phyloP scores from a whole-genome alignment of 2,797 vertebrate species.

The Danio jaintianensis region DNA sequence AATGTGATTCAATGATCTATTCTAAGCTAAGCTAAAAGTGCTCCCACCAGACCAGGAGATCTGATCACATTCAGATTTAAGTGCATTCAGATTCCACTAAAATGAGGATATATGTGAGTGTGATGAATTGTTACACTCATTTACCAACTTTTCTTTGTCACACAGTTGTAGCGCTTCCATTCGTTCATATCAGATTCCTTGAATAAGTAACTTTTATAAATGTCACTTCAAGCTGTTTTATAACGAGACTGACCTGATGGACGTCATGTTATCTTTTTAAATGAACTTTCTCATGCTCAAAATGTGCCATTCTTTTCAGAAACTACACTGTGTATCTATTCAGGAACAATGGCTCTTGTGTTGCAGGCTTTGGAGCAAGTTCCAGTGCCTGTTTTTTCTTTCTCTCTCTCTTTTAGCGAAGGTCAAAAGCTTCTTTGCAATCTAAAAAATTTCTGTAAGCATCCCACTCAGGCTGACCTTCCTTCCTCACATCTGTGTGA shows the following conservation, averaged over 20 bases:
- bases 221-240: neutral
- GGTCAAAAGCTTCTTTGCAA: conserved; percentile 28
- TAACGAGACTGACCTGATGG: neutral
- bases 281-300: neutral
- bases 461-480: conserved; percentile 35
- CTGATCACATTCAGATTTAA: neutral
- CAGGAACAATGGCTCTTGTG: neutral
- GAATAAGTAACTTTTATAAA: neutral
- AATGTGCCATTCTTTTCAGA: conserved; percentile 8
- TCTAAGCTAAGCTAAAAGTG: no score
- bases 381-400: neutral
- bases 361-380: neutral
- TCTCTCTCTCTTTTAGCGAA: neutral
- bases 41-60: no score
- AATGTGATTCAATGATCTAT: no score
- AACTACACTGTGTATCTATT: neutral
- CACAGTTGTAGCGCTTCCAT: neutral
- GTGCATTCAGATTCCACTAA: neutral
- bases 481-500: conserved; percentile 31
- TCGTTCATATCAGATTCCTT: neutral
- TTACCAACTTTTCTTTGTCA: neutral
- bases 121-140: conserved; percentile 7
- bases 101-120: neutral
- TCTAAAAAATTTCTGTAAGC: conserved; percentile 35
- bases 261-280: conserved; percentile 2